Evolutionary conservation across 2,797 vertebrate genomes (phyloP).

Genomic region (Mormyrops boulengeri): DNA sequence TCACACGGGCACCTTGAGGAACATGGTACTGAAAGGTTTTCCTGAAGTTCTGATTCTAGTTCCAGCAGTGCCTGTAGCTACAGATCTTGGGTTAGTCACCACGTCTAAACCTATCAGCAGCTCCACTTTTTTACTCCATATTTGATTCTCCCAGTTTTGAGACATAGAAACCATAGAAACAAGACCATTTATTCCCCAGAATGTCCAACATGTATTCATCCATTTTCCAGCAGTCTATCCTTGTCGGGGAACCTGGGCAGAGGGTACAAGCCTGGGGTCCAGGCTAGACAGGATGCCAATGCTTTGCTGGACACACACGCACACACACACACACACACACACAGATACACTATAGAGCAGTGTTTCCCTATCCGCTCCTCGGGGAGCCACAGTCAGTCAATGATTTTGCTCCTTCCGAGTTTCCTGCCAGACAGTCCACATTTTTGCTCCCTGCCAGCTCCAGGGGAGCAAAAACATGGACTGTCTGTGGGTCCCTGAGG

Average conservation of each 20-base stretch:
- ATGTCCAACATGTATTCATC: neutral
- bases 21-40: neutral
- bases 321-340: neutral
- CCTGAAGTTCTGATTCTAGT: neutral
- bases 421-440: neutral
- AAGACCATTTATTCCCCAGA: neutral
- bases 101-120: neutral
- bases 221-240: neutral
- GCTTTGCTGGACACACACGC: neutral
- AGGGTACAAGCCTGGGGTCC: neutral
- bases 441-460: neutral
- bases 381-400: neutral
- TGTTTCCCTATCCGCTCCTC: neutral
- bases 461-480: neutral
- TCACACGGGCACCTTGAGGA: conserved; percentile 75
- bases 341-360: neutral
- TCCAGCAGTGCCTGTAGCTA: neutral
- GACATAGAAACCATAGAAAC: neutral
- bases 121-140: neutral
- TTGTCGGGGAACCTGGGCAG: neutral
- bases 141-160: neutral
- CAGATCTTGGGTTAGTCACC: neutral
- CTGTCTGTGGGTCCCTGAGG: neutral
- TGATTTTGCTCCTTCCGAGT: neutral
- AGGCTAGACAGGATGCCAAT: neutral